phyloP scores from a whole-genome alignment of 2,888 invertebrate species.

The Drosophila falleni region DNA sequence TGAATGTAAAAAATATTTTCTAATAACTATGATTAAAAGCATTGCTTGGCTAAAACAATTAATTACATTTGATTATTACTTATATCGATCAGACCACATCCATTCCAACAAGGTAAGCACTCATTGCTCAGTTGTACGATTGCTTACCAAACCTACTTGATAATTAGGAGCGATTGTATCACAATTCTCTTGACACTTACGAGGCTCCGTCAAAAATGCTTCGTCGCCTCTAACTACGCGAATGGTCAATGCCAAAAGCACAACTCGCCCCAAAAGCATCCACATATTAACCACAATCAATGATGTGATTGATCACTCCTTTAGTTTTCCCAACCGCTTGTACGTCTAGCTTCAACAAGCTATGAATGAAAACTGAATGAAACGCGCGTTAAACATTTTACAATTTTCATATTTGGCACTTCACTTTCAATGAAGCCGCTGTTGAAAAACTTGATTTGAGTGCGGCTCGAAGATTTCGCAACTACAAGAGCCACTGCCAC shows the following conservation, averaged over 20 bases:
- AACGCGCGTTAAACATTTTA: constrained; percentile 43
- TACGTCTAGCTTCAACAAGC: constrained; percentile 52
- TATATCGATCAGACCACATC: neutral
- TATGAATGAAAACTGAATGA: constrained; percentile 62
- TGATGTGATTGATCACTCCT: constrained; percentile 1
- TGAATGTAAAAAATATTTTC: neutral
- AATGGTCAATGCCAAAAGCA: constrained; percentile 40
- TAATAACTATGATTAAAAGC: neutral
- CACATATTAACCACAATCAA: constrained; percentile 19
- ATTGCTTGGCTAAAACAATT: neutral
- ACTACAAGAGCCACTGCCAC: constrained; percentile 21
- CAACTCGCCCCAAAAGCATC: constrained; percentile 30
- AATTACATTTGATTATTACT: neutral
- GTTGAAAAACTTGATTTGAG: constrained; percentile 72
- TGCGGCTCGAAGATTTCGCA: constrained; percentile 59
- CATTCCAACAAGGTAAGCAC: neutral
- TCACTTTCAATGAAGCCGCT: constrained; percentile 55
- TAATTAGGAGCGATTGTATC: neutral
- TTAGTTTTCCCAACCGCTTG: constrained; percentile 17
- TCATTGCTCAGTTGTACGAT: neutral
- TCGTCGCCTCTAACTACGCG: constrained; percentile 57
- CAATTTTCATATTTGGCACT: constrained; percentile 62
- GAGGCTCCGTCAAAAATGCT: constrained; percentile 78
- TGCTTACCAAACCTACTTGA: neutral
- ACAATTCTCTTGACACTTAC: constrained; percentile 75